Base-by-base conservation (phyloP, 2,797 vertebrate species). In the Sardinella longiceps region DNA sequence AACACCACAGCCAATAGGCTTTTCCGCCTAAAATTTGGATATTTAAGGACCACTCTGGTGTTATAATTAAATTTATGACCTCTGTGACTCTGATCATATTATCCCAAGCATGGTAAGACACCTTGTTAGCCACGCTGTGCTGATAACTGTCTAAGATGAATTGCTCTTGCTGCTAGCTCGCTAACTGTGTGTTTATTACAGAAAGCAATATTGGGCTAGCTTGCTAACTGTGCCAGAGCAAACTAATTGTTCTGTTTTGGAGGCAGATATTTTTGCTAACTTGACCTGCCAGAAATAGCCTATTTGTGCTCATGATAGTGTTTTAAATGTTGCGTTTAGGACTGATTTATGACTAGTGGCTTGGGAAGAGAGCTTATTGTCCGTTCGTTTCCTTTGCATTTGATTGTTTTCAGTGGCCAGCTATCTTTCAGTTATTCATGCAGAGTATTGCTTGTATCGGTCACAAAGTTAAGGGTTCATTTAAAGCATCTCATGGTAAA, bases 51-150 rank as follows among this genome's bases (percentile, higher is more conserved):
- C 28, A 18, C 63, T 66, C 3, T 28, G 63, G 87, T 94, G 92
- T 92, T 95, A 93, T 95, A 96, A 97, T 97, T 96, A 95, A 92
- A 95, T 95, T 91, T 91, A 89, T 91, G 7, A 86, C 93, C 87
- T 88, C 89, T 91, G 91, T 92, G 91, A 92, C 87, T 92, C 18
- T 83, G 89, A 95, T 95, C 95, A 94, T 92, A 92, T 90, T 90
- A 92, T 91, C 84, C 87, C 91, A 90, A 90, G 91, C 88, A 0
- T 93, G 92, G 91, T 30, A 90, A 86, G 91, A 89, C 91, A 89
- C 90, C 93, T 93, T 90, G 89, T 93, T 95, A 92, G 92, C 91
- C 88, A 87, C 87, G 48, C 80, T 85, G 89, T 88, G 84, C 91
- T 93, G 95, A 94, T 82, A 91, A 93, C 91, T 88, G 51, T 48